Base-by-base conservation (phyloP, 2,797 vertebrate species). In the Myripristis murdjan region DNA sequence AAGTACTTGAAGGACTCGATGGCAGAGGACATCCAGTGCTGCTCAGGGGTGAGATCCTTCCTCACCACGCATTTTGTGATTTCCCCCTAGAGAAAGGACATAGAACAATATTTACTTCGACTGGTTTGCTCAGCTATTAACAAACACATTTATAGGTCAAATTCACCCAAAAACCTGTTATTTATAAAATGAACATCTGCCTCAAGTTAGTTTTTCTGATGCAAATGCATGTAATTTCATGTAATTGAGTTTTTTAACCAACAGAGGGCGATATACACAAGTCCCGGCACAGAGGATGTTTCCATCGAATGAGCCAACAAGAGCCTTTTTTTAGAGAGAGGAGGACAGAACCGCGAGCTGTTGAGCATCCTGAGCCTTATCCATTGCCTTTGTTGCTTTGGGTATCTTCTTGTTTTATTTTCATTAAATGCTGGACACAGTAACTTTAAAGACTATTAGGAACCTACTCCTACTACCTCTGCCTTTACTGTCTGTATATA, bases 21-120 rank as follows among this genome's bases (percentile, higher is more conserved):
- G 0, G 90, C 79, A 0, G 96, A 94, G 48, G 95, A 93, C 0
- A 98, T 89, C 97, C 97, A 99, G 85, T 95, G 94, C 16, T 96
- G 90, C 28, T 93, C 94, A 28, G 95, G 91, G 52, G 77, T 87
- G 6, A 95, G 90, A 48, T 98, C 96, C 1, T 91, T 93, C 78
- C 94, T 97, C 84, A 97, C 96, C 85, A 99, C 97, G 4, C 97
- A 99, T 73, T 97, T 97, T 1, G 93, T 96, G 75, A 99, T 96
- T 53, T 98, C 97, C 1, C 14, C 61, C 95, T 96, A 67, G 16
- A 35, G 18, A 28, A 31, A 68, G 2, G 37, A 46, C n/a, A 46
- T 16, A 51, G 49, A 48, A n/a, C n/a, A n/a, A n/a, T n/a, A n/a
- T n/a, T n/a, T n/a, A n/a, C n/a, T n/a, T n/a, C n/a, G n/a, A n/a